Evolutionary conservation across 2,888 invertebrate species (phyloP).

Genomic region (Lobophora halterata): DNA sequence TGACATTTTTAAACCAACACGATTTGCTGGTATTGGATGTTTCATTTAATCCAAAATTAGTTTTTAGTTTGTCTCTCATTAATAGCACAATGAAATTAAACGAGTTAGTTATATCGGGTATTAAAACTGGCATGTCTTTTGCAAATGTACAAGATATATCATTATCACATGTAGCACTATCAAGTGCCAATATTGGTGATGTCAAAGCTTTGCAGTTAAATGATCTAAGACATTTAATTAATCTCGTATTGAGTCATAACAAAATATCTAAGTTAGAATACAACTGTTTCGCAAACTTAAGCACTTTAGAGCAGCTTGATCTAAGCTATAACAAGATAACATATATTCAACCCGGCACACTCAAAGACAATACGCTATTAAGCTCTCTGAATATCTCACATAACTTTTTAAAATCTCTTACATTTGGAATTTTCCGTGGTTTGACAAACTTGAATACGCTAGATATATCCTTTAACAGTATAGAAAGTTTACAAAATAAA

Average conservation of each 20-base stretch:
- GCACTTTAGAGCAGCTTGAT: constrained; percentile 42
- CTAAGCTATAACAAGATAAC: constrained; percentile 54
- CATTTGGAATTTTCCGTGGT: constrained; percentile 56
- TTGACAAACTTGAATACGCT: constrained; percentile 43
- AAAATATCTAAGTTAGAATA: constrained; percentile 39
- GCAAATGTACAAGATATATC: constrained; percentile 23
- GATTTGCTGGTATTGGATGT: constrained; percentile 48
- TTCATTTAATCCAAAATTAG: constrained; percentile 48
- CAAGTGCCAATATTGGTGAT: constrained; percentile 40
- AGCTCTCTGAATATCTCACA: constrained; percentile 53
- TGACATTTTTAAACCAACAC: constrained; percentile 39
- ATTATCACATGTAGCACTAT: constrained; percentile 40
- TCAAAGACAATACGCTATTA: constrained; percentile 48
- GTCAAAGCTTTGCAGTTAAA: constrained; percentile 40
- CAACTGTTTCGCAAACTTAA: constrained; percentile 42
- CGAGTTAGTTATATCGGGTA: constrained; percentile 46
- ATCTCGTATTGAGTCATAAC: constrained; percentile 46
- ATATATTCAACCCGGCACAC: constrained; percentile 54
- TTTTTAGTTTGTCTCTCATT: constrained; percentile 36
- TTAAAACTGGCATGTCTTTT: constrained; percentile 38
- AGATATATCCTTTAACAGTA: constrained; percentile 56
- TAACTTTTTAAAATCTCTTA: constrained; percentile 43
- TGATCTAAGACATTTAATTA: constrained; percentile 35
- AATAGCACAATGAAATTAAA: constrained; percentile 33
- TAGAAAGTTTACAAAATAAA: constrained; percentile 50